Conservation (phyloP, 2,797 vertebrate species). For the Craterocephalus amniculus region DNA sequence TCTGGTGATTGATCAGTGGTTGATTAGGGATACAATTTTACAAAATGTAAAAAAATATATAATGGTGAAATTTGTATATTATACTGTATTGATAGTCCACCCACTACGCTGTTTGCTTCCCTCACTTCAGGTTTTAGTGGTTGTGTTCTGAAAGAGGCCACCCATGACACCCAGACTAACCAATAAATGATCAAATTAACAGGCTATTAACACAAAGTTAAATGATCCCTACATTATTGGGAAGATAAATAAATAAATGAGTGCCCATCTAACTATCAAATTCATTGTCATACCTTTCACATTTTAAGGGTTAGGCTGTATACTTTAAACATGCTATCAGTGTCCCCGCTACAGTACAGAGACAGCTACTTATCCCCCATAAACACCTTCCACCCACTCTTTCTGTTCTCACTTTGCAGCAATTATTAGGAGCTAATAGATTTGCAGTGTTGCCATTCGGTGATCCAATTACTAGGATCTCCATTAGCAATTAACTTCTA, state of each 20-base stretch:
- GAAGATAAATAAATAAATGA: slow-evolving; percentile 17
- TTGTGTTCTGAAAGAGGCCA: not conserved
- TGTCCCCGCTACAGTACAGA: slow-evolving; percentile 63
- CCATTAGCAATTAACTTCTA: slow-evolving; percentile 90
- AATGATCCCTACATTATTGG: not conserved
- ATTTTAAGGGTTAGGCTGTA: slow-evolving; percentile 50
- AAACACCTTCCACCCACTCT: slow-evolving; percentile 87
- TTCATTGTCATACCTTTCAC: slow-evolving; percentile 37
- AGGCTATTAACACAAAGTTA: not conserved
- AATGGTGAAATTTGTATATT: too few relatives aligned
- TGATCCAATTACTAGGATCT: slow-evolving; percentile 89
- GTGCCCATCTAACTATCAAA: slow-evolving; percentile 15
- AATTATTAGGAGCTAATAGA: slow-evolving; percentile 90
- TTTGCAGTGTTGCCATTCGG: slow-evolving; percentile 87
- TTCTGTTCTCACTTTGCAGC: slow-evolving; percentile 86
- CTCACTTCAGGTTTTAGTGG: not conserved
- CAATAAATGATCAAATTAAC: not conserved
- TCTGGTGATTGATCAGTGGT: not conserved
- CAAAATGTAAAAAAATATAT: too few relatives aligned
- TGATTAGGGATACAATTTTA: not conserved
- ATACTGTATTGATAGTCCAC: too few relatives aligned
- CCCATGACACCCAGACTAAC: not conserved
- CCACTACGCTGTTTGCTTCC: not conserved
- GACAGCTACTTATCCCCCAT: slow-evolving; percentile 81
- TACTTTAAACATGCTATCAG: slow-evolving; percentile 67